These are phyloP conservation scores for Pelmatolapia mariae DNA, from an alignment of 2,113 vertebrate genomes.

Conservation along the genomic window DNA sequence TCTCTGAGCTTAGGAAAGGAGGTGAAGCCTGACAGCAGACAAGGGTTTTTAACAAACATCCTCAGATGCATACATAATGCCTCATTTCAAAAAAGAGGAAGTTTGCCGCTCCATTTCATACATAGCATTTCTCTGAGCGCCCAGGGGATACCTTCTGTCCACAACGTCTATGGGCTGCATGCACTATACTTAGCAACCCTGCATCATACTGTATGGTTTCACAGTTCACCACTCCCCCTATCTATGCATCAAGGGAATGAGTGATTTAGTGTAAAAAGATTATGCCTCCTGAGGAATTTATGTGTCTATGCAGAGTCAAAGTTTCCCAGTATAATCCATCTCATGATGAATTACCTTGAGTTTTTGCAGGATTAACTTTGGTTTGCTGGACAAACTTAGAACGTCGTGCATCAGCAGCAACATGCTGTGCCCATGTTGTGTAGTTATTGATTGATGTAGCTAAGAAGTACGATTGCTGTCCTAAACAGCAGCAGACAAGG, in stretches of 20 bases:
- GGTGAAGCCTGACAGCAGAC: conserved; percentile 64
- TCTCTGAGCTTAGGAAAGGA: conserved; percentile 54
- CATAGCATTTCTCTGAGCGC: conserved; percentile 35
- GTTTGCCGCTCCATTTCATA: conserved; percentile 59
- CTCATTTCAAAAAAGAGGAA: conserved; percentile 43
- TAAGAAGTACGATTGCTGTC: conserved; percentile 39
- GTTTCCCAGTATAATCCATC: conserved; percentile 33
- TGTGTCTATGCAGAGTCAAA: conserved; percentile 33
- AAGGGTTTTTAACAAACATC: conserved; percentile 62
- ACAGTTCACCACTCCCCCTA: conserved; percentile 9
- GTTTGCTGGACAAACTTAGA: conserved; percentile 28
- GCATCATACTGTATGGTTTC: conserved; percentile 17
- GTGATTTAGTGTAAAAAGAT: conserved; percentile 53
- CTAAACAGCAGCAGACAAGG: conserved; percentile 45
- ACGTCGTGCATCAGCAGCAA: conserved; percentile 24
- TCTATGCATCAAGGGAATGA: conserved; percentile 37
- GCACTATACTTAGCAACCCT: conserved; percentile 44
- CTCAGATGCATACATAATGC: conserved; percentile 68
- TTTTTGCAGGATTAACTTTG: conserved; percentile 41
- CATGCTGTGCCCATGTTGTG: conserved; percentile 30
- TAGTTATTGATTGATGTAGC: conserved; percentile 60
- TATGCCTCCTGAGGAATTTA: conserved; percentile 42
- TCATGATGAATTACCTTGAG: conserved; percentile 48
- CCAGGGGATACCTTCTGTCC: conserved; percentile 55
- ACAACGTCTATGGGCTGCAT: conserved; percentile 18